Base-by-base conservation (phyloP, 2,888 invertebrate genomes). In the Scaptomyza parva region DNA sequence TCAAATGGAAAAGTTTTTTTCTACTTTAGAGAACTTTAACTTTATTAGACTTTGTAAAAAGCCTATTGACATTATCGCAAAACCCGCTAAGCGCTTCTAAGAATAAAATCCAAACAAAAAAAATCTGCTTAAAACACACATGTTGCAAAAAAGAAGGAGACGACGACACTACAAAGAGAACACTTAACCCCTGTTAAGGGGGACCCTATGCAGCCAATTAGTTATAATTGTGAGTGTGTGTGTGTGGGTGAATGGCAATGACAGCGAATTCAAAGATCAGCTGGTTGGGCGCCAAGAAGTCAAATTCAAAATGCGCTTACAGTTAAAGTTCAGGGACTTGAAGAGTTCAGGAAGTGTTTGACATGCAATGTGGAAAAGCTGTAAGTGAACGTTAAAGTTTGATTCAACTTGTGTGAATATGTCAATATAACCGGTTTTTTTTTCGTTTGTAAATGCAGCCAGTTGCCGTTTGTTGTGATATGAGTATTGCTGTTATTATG, bases 181-280 rank as follows among this genome's bases (percentile, higher is more conserved):
- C 78, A 81, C 71, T 85, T 78, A 64, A 76, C 78, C 82, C 50
- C 79, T 14, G 39, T n/a, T 20, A 20, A n/a, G n/a, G 41, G 59
- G 50, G 64, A 59, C 66, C 75, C 63, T 22, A 37, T 55, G 47
- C 39, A 68, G 53, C 77, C 77, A 76, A 81, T 81, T 74, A 69
- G 59, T 35, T 60, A 71, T 71, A 76, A 78, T 81, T 81, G 77
- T 60, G 54, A 30, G 30, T 14, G 7, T 30, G n/a, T 30, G 28
- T 3, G 37, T 30, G 41, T 18, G 33, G 37, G 11, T 9, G 17
- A 22, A 39, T 35, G 61, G 33, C 48, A 48, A 44, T 63, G 69
- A 30, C 14, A 69, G 50, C 50, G 60, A 33, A 50, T 45, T 43
- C 17, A 18, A 20, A 52, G 61, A 67, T 76, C 65, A 70, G 74